These are phyloP conservation scores for Laothoe populi DNA, from an alignment of 2,888 invertebrate genomes.

Conservation along the genomic window DNA sequence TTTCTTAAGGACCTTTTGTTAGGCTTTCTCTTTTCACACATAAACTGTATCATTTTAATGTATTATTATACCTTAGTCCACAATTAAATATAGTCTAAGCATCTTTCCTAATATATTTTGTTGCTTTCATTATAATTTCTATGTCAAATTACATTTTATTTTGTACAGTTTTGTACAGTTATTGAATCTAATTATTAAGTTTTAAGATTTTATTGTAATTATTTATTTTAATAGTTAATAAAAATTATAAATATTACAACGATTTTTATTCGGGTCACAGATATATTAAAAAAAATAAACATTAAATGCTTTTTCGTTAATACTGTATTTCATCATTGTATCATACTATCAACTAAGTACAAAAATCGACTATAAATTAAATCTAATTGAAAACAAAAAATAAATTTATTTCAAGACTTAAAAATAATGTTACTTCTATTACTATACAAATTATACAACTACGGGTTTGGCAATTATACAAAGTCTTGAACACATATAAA, in stretches of 20 bases:
- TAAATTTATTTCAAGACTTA: neutral
- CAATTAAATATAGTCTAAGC: slow-evolving; percentile 11
- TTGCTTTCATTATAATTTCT: slow-evolving; percentile 9
- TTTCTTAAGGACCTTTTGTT: neutral
- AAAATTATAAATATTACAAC: slow-evolving; percentile 38
- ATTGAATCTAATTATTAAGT: slow-evolving; percentile 71
- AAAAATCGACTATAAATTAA: neutral
- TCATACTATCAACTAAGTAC: neutral
- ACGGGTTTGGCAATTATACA: too few relatives aligned
- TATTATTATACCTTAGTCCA: neutral
- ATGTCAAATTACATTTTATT: slow-evolving; percentile 35
- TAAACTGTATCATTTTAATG: neutral
- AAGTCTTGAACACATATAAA: too few relatives aligned
- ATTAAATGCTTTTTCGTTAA: slow-evolving; percentile 26
- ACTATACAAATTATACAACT: too few relatives aligned
- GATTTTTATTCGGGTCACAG: slow-evolving; percentile 34
- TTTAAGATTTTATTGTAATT: slow-evolving; percentile 64
- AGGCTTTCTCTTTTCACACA: neutral
- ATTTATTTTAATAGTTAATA: slow-evolving; percentile 68
- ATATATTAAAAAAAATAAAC: too few relatives aligned
- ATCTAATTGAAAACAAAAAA: neutral
- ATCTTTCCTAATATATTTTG: slow-evolving; percentile 32
- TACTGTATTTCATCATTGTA: slow-evolving; percentile 19
- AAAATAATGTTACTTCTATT: too few relatives aligned
- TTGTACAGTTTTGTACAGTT: slow-evolving; percentile 80